These are phyloP conservation scores for Electrona antarctica DNA, from an alignment of 2,113 vertebrate genomes.

Conservation along the genomic window DNA sequence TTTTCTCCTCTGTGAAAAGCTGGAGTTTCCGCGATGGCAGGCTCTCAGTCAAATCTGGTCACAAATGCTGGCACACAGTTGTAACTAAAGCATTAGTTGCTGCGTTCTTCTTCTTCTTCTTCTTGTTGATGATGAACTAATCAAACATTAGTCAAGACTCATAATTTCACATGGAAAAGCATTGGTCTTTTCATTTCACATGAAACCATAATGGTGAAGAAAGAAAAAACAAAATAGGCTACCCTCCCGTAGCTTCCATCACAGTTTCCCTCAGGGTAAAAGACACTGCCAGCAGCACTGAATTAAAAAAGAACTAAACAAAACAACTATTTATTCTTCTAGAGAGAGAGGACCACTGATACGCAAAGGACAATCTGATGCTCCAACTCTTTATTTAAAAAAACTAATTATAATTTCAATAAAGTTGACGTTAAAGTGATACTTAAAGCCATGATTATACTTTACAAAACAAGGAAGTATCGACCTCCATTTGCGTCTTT, in stretches of 20 bases:
- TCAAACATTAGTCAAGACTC: slow-evolving; percentile 32
- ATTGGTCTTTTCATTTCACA: slow-evolving; percentile 17
- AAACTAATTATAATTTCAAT: slow-evolving; percentile 22
- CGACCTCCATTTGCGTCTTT: slow-evolving; percentile 39
- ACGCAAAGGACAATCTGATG: slow-evolving; percentile 69
- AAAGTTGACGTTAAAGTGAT: slow-evolving; percentile 23
- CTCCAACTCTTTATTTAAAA: slow-evolving; percentile 21
- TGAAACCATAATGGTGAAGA: neutral
- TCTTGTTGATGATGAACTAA: neutral
- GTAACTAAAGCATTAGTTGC: neutral
- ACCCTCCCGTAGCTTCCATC: slow-evolving; percentile 5
- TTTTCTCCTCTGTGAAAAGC: too few species aligned
- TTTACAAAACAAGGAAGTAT: slow-evolving; percentile 53
- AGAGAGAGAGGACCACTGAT: slow-evolving; percentile 51
- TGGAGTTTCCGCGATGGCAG: too few species aligned
- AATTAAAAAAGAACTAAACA: neutral
- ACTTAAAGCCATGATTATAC: slow-evolving; percentile 43
- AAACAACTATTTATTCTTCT: slow-evolving; percentile 3
- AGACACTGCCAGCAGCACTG: slow-evolving; percentile 42
- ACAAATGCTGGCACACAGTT: slow-evolving; percentile 19
- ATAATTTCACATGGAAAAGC: too few species aligned
- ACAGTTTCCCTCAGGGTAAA: slow-evolving; percentile 56
- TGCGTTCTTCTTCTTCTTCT: neutral
- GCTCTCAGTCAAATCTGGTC: too few species aligned
- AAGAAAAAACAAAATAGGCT: too few species aligned